Evolutionary conservation across 2,888 invertebrate species (phyloP).

Genomic region (Melanargia galathea): DNA sequence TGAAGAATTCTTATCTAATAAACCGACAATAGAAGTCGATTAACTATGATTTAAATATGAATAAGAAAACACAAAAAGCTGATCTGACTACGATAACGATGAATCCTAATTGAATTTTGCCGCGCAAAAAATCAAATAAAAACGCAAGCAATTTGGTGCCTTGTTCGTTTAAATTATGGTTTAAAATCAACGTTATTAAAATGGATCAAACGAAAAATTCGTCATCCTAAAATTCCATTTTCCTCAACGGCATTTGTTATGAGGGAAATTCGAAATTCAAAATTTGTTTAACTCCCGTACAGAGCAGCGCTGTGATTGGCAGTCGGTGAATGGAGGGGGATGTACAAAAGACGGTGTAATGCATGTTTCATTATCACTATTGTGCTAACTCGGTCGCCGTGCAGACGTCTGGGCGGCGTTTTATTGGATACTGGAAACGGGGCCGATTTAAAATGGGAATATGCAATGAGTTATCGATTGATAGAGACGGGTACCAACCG

Average conservation of each 20-base stretch:
- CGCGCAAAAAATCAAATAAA: slow-evolving; percentile 1
- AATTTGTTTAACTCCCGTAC: slow-evolving; percentile 58
- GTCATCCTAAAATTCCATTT: slow-evolving; percentile 24
- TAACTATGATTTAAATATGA: slow-evolving; percentile 2
- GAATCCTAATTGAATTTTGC: slow-evolving; percentile 21
- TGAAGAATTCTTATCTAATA: not conserved
- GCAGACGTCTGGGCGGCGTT: slow-evolving; percentile 62
- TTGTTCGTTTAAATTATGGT: not conserved
- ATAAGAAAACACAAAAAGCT: slow-evolving; percentile 18
- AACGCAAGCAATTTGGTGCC: slow-evolving; percentile 3
- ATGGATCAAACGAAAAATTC: slow-evolving; percentile 17
- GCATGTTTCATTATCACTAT: slow-evolving; percentile 56
- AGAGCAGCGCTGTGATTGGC: slow-evolving; percentile 56
- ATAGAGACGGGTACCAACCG: slow-evolving; percentile 42
- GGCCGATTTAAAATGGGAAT: slow-evolving; percentile 66
- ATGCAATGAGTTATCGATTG: slow-evolving; percentile 66
- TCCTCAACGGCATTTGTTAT: slow-evolving; percentile 26
- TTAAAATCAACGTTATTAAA: not conserved
- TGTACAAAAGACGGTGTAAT: slow-evolving; percentile 47
- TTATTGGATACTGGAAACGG: slow-evolving; percentile 49
- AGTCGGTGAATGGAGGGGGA: slow-evolving; percentile 43
- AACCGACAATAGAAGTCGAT: slow-evolving; percentile 8
- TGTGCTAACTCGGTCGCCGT: slow-evolving; percentile 47
- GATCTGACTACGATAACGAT: slow-evolving; percentile 17
- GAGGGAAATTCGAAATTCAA: slow-evolving; percentile 53